A percentile compares a stretch with the other conserved stretches of the same genome.
Evolutionary conservation across 2,113 vertebrate species (phyloP).

Genomic region (Ciconia stormi): DNA sequence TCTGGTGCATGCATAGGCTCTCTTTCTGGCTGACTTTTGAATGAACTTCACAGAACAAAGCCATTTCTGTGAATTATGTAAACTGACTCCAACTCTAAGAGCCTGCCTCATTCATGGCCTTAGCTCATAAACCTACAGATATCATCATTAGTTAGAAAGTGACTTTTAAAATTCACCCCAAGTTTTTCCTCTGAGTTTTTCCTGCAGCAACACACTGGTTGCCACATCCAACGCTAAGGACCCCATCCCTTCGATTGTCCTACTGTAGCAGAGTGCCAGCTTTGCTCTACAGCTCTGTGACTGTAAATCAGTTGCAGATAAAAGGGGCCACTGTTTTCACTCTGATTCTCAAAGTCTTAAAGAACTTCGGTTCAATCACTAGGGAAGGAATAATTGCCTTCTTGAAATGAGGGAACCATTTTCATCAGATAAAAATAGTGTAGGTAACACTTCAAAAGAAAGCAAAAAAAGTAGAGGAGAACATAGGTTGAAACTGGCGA

Average conservation of each 20-base stretch:
- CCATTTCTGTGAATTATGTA: neutral
- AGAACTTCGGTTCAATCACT: neutral
- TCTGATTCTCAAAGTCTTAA: neutral
- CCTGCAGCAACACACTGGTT: neutral
- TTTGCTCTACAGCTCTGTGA: neutral
- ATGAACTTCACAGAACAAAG: neutral
- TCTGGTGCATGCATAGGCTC: neutral
- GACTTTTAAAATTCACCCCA: neutral
- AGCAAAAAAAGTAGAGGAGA: neutral
- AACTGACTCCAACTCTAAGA: neutral
- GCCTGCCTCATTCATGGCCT: neutral
- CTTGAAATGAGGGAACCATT: neutral
- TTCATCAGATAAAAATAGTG: neutral
- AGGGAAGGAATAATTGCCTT: neutral
- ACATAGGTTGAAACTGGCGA: neutral
- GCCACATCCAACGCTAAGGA: neutral
- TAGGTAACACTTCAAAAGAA: neutral
- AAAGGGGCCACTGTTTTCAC: neutral
- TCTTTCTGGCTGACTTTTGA: neutral
- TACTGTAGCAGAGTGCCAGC: neutral
- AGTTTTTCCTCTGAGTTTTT: neutral
- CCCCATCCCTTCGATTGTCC: neutral
- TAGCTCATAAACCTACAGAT: neutral
- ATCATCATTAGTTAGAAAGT: neutral
- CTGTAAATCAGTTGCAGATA: neutral